Evolutionary conservation across 2,888 invertebrate genomes (phyloP).

Genomic region (Monoplex corrugatus): DNA sequence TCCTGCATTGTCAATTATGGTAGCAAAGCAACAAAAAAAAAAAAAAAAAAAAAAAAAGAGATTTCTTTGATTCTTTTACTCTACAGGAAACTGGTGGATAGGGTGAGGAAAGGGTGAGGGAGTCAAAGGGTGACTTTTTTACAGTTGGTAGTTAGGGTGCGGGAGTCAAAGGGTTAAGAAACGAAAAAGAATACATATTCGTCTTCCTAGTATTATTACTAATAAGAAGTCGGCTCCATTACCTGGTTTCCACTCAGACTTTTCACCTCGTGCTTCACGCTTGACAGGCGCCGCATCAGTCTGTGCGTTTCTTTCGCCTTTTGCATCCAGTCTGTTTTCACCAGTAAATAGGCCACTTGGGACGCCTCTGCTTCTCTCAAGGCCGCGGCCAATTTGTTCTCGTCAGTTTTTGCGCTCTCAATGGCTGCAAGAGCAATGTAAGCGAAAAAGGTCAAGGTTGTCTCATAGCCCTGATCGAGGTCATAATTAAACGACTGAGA

Average conservation of each 20-base stretch:
- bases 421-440: neutral
- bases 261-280: conserved; percentile 16
- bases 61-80: neutral
- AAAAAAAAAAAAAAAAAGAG: no score
- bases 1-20: no score
- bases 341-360: conserved; percentile 19
- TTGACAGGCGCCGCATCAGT: conserved; percentile 11
- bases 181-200: neutral
- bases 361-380: conserved; percentile 6
- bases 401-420: neutral
- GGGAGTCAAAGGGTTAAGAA: neutral
- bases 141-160: neutral
- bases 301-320: neutral
- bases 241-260: neutral
- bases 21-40: no score
- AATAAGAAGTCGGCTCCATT: no score
- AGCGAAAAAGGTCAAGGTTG: no score
- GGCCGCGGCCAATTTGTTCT: neutral
- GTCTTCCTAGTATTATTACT: no score
- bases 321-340: neutral
- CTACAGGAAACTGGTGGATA: neutral
- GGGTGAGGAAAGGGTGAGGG: neutral
- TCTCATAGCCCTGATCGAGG: neutral
- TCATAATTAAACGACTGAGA: neutral
- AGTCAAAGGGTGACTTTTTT: no score